A percentile compares a stretch with the other conserved stretches of the same genome.
Evolutionary conservation across 2,113 vertebrate species (phyloP).

Genomic region (Arizona elegans): DNA sequence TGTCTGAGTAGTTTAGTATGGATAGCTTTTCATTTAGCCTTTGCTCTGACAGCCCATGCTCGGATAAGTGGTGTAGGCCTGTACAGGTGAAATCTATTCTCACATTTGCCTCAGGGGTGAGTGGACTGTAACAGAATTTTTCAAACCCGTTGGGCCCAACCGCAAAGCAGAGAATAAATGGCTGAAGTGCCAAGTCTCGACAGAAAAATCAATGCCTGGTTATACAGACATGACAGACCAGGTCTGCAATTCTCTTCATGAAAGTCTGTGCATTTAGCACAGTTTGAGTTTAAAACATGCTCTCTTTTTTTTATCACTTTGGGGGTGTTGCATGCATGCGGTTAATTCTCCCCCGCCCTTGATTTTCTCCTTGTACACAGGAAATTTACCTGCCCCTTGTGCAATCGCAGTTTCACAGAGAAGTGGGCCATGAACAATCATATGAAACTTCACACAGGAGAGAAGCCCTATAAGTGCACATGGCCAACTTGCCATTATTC

Average conservation of each 20-base stretch:
- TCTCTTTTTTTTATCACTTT: conserved; percentile 50
- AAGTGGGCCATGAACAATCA: conserved; percentile 99
- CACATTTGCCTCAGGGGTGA: conserved; percentile 96
- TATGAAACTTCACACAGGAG: conserved; percentile 96
- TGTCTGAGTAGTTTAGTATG: conserved; percentile 80
- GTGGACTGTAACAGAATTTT: conserved; percentile 99
- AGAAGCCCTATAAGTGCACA: conserved; percentile 93
- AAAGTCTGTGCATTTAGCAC: conserved; percentile 59
- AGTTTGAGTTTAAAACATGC: conserved; percentile 59
- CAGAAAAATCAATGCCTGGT: conserved; percentile 99
- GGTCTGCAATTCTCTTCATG: conserved; percentile 71
- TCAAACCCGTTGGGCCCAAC: conserved; percentile 95
- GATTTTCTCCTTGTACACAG: conserved; percentile 68
- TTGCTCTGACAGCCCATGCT: conserved; percentile 87
- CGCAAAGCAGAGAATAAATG: conserved; percentile 99
- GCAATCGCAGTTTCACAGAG: conserved; percentile 94
- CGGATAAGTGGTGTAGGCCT: conserved; percentile 94
- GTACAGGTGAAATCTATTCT: conserved; percentile 99
- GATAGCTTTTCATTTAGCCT: conserved; percentile 96
- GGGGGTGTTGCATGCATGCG: conserved; percentile 29
- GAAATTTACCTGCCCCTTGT: conserved; percentile 93
- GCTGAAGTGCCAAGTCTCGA: conserved; percentile 94
- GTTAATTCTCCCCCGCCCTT: background rate
- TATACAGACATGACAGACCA: conserved; percentile 97
- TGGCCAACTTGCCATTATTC: conserved; percentile 97